phyloP scores from a whole-genome alignment of 2,113 vertebrate species.

The Dolichallabes microphthalmus region DNA sequence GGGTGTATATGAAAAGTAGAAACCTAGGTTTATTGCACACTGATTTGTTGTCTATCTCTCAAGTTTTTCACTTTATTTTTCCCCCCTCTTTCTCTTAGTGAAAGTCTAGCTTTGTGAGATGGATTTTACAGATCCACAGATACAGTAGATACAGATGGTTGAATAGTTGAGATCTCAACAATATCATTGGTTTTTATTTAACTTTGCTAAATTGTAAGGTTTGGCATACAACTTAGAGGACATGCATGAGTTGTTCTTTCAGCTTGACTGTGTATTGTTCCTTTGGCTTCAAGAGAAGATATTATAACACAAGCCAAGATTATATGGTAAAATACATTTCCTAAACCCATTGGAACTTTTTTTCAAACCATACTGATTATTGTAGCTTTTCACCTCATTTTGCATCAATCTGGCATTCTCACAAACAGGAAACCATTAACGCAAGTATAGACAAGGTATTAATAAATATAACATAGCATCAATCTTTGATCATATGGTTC shows the following conservation, averaged over 20 bases:
- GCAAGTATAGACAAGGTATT: background rate
- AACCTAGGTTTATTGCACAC: background rate
- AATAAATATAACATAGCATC: background rate
- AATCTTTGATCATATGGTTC: background rate
- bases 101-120: constrained; percentile 13
- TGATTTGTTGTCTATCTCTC: background rate
- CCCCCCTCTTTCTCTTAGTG: constrained; percentile 5
- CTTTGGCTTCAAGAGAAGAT: background rate
- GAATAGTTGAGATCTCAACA: background rate
- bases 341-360: background rate
- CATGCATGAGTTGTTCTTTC: background rate
- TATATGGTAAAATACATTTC: constrained; percentile 11
- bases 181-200: background rate
- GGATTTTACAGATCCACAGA: constrained; percentile 15
- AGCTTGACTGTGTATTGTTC: background rate
- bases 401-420: background rate
- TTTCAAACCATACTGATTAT: background rate
- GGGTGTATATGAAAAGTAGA: background rate
- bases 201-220: background rate
- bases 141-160: background rate
- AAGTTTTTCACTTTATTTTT: background rate
- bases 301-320: background rate
- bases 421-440: background rate
- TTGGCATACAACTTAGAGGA: background rate
- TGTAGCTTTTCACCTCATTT: constrained; percentile 25